These are phyloP conservation scores for Chrysodeixis includens DNA, from an alignment of 2,888 invertebrate species.

Conservation along the genomic window DNA sequence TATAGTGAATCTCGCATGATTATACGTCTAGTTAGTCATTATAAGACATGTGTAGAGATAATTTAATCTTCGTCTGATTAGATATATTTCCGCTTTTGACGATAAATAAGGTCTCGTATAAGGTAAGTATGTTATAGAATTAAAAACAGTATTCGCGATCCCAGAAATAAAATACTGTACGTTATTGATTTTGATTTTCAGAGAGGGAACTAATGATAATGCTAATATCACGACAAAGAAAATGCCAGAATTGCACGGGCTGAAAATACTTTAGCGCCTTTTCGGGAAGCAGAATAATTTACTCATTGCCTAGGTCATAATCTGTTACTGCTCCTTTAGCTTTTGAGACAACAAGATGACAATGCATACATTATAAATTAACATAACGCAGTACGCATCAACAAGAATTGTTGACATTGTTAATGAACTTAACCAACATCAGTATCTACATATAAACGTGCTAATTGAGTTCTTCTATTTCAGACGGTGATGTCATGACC, in stretches of 20 bases:
- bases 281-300: too few species aligned
- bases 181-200: too few species aligned
- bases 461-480: conserved; percentile 35
- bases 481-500: conserved; percentile 93
- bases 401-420: background rate
- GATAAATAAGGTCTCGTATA: too few species aligned
- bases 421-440: background rate
- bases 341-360: background rate
- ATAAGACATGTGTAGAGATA: background rate
- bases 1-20: background rate
- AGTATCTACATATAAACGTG: conserved; percentile 3
- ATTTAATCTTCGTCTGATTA: background rate
- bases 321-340: too few species aligned
- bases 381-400: background rate
- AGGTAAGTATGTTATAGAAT: too few species aligned
- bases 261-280: too few species aligned
- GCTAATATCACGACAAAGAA: too few species aligned
- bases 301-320: too few species aligned
- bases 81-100: background rate
- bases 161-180: too few species aligned
- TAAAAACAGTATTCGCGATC: too few species aligned
- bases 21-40: background rate
- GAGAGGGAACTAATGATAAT: too few species aligned
- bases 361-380: background rate
- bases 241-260: too few species aligned